A percentile compares a stretch with the other conserved stretches of the same genome.
These are phyloP conservation scores for Drosophila nigricruria DNA, from an alignment of 2,888 invertebrate genomes.

Conservation along the genomic window DNA sequence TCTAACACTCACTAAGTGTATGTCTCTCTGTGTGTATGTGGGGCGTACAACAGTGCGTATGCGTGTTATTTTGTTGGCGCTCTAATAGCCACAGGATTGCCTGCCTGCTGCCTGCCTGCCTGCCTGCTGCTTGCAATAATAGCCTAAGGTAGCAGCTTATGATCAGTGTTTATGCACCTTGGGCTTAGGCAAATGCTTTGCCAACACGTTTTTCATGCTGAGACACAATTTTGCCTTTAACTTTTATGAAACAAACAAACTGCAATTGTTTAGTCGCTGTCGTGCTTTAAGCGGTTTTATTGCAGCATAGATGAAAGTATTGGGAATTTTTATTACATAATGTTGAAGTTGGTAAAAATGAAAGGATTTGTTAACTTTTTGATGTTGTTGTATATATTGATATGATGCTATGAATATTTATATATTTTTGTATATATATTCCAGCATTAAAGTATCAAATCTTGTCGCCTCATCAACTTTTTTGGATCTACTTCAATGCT, in stretches of 20 bases:
- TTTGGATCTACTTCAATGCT: no score
- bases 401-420: no score
- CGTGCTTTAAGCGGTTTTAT: constrained; percentile 13
- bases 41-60: constrained; percentile 62
- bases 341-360: background rate
- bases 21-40: constrained; percentile 9
- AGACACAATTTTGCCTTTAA: constrained; percentile 24
- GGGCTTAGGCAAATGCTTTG: constrained; percentile 1
- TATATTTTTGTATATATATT: no score
- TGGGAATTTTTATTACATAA: constrained; percentile 22
- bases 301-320: background rate
- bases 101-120: background rate
- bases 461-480: no score
- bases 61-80: constrained; percentile 53
- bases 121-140: constrained; percentile 34
- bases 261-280: constrained; percentile 16
- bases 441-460: no score
- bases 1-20: constrained; percentile 19
- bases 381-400: background rate
- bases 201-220: constrained; percentile 37
- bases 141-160: constrained; percentile 48
- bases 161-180: constrained; percentile 25
- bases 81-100: constrained; percentile 55
- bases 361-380: background rate
- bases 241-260: constrained; percentile 11